Base-by-base conservation (phyloP, 2,888 invertebrate species). In the Eumerus sabulonum region DNA sequence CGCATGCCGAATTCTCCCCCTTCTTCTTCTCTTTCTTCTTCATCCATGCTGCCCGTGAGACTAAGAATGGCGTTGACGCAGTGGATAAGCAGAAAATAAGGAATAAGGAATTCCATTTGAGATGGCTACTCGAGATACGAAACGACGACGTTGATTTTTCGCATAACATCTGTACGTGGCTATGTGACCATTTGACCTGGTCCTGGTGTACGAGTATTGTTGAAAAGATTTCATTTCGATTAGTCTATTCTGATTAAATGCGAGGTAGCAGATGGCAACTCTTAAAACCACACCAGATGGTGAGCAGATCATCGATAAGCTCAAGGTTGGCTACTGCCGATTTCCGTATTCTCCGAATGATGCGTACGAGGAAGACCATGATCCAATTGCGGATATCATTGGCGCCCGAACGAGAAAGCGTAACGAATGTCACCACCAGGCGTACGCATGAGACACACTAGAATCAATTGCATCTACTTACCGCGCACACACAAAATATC, bases 181-280 rank as follows among this genome's bases (percentile, higher is more conserved):
- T 62, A 68, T 62, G 57, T 73, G 77, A 73, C 57, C 62, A 19
- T 77, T 73, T 77, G 73, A 73, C 67, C 73, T 56, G 62, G 53
- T 63, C 57, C 57, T 63, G 67, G 57, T 51, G 16, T 44, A 51
- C 63, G 51, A 45, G 35, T 18, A 51, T 63, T 40, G 12, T n/a
- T 13, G n/a, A 38, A 42, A 16, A 68, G 77, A 77, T 77, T 77
- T 73, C 57, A 68, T 77, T 77, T 62, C 51, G 73, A 77, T 73
- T 47, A 67, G 48, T 53, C 3, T 14, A 14, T 63, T 62, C 60
- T 44, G 54, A 17, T 60, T 53, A 17, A 18, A 18, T 40, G 16
- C 13, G 7, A 12, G 38, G 48, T 36, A 50, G 48, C 71, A 71
- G 56, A 71, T 71, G 62, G 9, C 5, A 27, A 16, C 2, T 27